These are phyloP conservation scores for Sialia sialis DNA, from an alignment of 2,113 vertebrate genomes.

Conservation along the genomic window DNA sequence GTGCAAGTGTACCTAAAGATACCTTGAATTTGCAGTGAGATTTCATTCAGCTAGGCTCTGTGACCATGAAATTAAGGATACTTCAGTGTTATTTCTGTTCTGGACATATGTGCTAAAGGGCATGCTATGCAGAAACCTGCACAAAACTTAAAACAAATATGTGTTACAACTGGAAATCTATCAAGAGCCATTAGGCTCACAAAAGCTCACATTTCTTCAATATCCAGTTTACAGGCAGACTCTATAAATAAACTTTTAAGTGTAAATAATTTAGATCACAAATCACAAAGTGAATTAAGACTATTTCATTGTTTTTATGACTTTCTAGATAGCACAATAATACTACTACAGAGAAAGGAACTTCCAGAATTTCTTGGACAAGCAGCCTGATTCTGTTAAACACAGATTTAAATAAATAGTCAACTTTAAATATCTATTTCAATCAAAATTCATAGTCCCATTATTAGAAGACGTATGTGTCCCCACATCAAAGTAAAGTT, in stretches of 20 bases:
- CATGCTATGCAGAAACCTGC: not conserved
- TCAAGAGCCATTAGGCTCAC: conserved; percentile 14
- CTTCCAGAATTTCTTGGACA: not conserved
- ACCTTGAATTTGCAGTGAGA: conserved; percentile 73
- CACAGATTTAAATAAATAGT: not conserved
- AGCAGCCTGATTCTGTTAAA: not conserved
- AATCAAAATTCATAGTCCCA: not conserved
- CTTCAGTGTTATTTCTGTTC: not conserved
- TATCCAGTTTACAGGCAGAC: conserved; percentile 58
- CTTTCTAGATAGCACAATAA: not conserved
- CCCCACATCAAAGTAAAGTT: not conserved
- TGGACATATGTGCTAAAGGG: not conserved
- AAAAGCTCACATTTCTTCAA: conserved; percentile 63
- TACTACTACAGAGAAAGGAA: conserved; percentile 29
- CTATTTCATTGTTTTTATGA: not conserved
- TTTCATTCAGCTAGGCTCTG: conserved; percentile 74
- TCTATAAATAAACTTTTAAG: conserved; percentile 46
- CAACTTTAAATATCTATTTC: not conserved
- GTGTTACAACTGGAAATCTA: not conserved
- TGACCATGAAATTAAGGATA: not conserved
- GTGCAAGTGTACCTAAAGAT: conserved; percentile 73
- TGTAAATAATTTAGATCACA: conserved; percentile 7
- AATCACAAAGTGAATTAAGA: not conserved
- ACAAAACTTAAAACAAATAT: not conserved
- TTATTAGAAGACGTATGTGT: not conserved